These are phyloP conservation scores for Sipha maydis DNA, from an alignment of 2,888 invertebrate species.

Conservation along the genomic window DNA sequence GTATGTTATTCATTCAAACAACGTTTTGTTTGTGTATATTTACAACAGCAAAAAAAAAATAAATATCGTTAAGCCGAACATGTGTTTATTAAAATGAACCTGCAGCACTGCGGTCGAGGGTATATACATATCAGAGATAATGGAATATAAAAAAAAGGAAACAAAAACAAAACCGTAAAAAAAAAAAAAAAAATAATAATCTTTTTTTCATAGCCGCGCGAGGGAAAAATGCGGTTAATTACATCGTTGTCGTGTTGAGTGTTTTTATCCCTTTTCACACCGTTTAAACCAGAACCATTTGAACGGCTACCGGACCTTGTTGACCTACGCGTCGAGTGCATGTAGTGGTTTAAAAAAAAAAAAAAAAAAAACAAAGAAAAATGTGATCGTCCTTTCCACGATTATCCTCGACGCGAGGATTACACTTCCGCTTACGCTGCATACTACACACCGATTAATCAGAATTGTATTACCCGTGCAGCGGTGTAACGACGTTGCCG, in stretches of 20 bases:
- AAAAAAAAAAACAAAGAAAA: neutral
- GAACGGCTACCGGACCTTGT: slow-evolving; percentile 8
- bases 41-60: neutral
- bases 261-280: slow-evolving; percentile 34
- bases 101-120: slow-evolving; percentile 15
- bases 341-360: neutral
- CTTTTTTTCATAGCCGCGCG: neutral
- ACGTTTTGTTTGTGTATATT: slow-evolving; percentile 39
- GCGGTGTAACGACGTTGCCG: neutral
- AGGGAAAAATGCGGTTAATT: slow-evolving; percentile 45
- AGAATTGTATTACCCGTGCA: neutral
- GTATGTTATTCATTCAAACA: slow-evolving; percentile 39
- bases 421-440: neutral
- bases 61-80: slow-evolving; percentile 43
- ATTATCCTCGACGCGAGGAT: neutral
- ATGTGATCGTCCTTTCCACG: neutral
- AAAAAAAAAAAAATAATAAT: slow-evolving; percentile 28
- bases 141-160: slow-evolving; percentile 39
- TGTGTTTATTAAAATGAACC: slow-evolving; percentile 49
- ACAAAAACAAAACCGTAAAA: neutral
- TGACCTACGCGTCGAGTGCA: slow-evolving; percentile 17
- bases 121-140: slow-evolving; percentile 40
- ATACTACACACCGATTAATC: slow-evolving; percentile 1
- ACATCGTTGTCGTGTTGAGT: slow-evolving; percentile 1
- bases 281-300: slow-evolving; percentile 34